Evolutionary conservation across 2,888 invertebrate species (phyloP), one percentile per base, ranked within the genome.

Genomic region (Tupiocoris notatus): DNA sequence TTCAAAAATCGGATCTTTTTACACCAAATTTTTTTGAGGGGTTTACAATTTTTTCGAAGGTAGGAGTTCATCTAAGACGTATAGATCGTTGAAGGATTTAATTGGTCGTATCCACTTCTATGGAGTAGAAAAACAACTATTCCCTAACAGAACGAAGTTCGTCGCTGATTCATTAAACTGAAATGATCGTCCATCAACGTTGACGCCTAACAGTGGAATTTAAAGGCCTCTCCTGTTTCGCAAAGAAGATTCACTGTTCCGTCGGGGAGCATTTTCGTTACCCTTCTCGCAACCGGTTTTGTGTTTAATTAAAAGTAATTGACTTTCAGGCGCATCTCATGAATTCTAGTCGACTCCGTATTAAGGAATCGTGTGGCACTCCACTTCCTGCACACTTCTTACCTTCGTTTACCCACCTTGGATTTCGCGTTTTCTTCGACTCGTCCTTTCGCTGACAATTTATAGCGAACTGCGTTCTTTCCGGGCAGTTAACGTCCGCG

Each of bases 241-340:
- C 39, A 39, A 39, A 12, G 39, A 39, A 12, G 12, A 39, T 39
- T 39, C 39, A 39, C 6, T 39, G 6, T 39, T 12, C n/a, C n/a
- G n/a, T n/a, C n/a, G n/a, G n/a, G 12, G 6, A 39, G 12, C 39
- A 39, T 39, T 39, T 39, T 39, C 39, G 39, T 7, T 7, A 39
- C 6, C 39, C 39, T 64, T 23, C 59, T 58, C 58, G n/a, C 24
- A 58, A 54, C 22, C 59, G 59, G 39, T 39, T 70, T 58, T 59
- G 70, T 70, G 59, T 70, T 70, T 70, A 70, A 70, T 70, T 70
- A 70, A 70, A 70, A 70, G 70, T 70, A 70, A 70, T 70, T 70
- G 70, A 58, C 70, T 70, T 70, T 59, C 17, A 59, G 61, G 70
- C 59, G 59, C 23, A 70, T 24, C 70, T 70, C 70, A 70, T 70